Conservation (phyloP, 2,888 invertebrate species). For the Drosophila mulleri region DNA sequence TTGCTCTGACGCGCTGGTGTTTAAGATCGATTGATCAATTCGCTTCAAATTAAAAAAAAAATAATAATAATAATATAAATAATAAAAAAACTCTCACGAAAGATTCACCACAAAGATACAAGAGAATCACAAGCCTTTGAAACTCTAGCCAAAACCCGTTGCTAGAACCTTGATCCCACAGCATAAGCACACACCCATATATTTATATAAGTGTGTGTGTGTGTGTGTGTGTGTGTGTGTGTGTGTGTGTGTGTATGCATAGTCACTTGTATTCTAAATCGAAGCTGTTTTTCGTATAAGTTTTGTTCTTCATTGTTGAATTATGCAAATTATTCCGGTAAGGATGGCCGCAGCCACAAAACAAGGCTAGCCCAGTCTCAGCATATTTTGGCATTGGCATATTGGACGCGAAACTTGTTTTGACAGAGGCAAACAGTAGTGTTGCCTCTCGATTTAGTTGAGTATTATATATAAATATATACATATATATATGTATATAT, state of each 20-base stretch:
- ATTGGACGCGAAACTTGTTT: conserved; percentile 46
- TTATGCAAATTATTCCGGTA: conserved; percentile 75
- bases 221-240: background rate
- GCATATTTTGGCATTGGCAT: conserved; percentile 24
- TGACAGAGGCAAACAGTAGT: background rate
- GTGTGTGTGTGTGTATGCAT: too few relatives aligned
- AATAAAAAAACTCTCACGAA: conserved; percentile 13
- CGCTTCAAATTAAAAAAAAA: conserved; percentile 3
- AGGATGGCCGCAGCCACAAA: conserved; percentile 48
- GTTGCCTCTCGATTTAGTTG: background rate
- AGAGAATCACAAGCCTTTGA: conserved; percentile 25
- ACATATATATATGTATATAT: background rate
- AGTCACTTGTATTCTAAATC: conserved; percentile 39
- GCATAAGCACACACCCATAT: conserved; percentile 6
- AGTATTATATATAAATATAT: background rate
- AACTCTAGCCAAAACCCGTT: conserved; percentile 44
- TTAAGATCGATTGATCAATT: background rate
- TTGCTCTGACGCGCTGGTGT: conserved; percentile 24
- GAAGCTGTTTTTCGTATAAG: conserved; percentile 64
- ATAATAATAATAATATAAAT: too few relatives aligned
- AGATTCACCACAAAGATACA: conserved; percentile 1
- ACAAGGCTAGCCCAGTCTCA: conserved; percentile 26
- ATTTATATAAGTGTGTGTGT: background rate
- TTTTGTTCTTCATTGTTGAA: conserved; percentile 61
- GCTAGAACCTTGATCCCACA: conserved; percentile 51